Evolutionary conservation across 1,140 invertebrate genomes (phyloP), one percentile per base, ranked within the genome.

Genomic region (Tribolium madens): DNA sequence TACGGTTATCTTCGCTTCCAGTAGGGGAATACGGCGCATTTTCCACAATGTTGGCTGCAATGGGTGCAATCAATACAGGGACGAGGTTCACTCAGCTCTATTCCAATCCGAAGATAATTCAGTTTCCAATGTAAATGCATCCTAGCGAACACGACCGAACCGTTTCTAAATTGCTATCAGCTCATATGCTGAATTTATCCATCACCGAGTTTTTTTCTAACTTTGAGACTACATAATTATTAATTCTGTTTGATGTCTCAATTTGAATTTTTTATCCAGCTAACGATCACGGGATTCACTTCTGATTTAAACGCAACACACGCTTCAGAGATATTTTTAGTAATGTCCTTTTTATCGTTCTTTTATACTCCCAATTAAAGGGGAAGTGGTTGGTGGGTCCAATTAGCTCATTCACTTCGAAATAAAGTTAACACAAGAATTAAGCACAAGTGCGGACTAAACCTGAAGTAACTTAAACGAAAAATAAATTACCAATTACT

Each of bases 51-150:
- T 78, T 78, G 77, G 77, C 76, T 77, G 69, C 76, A 77, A 77
- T 73, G 70, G 70, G 71, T 73, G 60, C 70, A 77, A 73, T 75
- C 68, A 75, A 75, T 75, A 72, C 73, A 36, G 64, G 57, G 71
- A 64, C 42, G 71, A 53, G 70, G 46, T 71, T 60, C 64, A 71
- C 72, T 21, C 48, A 64, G 72, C 52, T 78, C 78, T 42, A 57
- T 79, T 79, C 68, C 75, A 79, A 77, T 79, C 72, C 75, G 48
- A 77, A 76, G 78, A 79, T 79, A 79, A 79, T 79, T 79, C 72
- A 79, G 78, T 79, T 77, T 79, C 75, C 75, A 77, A 77, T 79
- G 72, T 71, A 79, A 79, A 77, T 79, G 75, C 70, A 73, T 78
- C 57, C 57, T 64, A 33, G 26, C 26, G 57, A 33, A 64, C 57